phyloP scores from a whole-genome alignment of 2,113 vertebrate genomes.

The Nycticorax nycticorax region DNA sequence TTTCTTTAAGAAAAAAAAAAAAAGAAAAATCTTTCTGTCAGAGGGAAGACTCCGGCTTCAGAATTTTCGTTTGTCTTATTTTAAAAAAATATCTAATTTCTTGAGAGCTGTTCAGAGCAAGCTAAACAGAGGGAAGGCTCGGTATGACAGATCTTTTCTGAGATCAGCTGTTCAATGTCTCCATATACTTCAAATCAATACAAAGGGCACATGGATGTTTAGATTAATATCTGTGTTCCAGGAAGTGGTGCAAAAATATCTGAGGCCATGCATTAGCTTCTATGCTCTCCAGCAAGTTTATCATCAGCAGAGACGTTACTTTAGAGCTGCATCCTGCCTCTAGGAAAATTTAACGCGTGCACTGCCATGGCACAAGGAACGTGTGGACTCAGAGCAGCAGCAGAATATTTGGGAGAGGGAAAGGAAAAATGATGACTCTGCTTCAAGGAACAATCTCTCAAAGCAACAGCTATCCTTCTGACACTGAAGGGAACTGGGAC shows the following conservation, averaged over 20 bases:
- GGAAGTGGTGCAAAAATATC: background rate
- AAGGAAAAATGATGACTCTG: background rate
- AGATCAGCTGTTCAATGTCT: constrained; percentile 24
- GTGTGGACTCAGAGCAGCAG: background rate
- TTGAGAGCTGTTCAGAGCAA: background rate
- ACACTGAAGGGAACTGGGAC: background rate
- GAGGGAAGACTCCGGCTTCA: background rate
- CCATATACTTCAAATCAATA: constrained; percentile 32
- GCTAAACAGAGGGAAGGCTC: background rate
- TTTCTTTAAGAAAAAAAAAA: background rate
- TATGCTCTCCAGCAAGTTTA: background rate
- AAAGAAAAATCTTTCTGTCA: background rate
- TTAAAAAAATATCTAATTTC: background rate
- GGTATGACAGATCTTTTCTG: background rate
- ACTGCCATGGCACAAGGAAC: background rate
- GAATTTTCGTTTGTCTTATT: background rate
- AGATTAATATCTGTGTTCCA: background rate
- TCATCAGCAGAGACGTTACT: background rate
- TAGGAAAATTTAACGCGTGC: background rate
- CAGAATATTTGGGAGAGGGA: background rate
- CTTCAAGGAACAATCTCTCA: background rate
- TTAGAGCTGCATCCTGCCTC: background rate
- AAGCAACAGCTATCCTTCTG: background rate
- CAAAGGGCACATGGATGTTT: constrained; percentile 1
- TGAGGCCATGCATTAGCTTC: background rate